Evolutionary conservation across 1,140 invertebrate species (phyloP), one percentile per base, ranked within the genome.

Genomic region (Megalonaias nervosa): DNA sequence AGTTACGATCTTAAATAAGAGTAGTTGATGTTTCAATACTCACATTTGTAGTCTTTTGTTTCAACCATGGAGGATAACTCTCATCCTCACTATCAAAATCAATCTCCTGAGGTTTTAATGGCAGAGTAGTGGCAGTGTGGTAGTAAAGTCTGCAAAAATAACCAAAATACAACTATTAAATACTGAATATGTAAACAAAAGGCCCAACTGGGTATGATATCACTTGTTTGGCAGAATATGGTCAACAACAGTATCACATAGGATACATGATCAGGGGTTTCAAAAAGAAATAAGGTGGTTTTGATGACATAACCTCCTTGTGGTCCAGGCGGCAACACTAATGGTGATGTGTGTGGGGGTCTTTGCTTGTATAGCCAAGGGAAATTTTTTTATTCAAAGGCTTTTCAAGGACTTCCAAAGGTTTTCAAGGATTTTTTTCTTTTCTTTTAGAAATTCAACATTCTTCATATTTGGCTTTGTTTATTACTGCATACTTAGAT

Each of bases 31-130:
- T 66, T 16, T 66, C 56, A 69, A 64, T 70, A 74, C 87, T 85
- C 82, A 92, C 91, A 83, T 89, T 85, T 71, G 90, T 85, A 13
- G 97, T 99, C 90, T 98, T 98, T 73, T 96, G 95, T 87, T 95
- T 94, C 58, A 99, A 91, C 98, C 97, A 99, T 1, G 97, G 97
- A 91, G 98, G 97, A 58, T 95, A 96, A 90, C 99, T 97, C 70
- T 95, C 96, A 77, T 77, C 75, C 89, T 98, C 97, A 1, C 96
- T 98, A 91, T 98, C 97, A 21, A 95, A 93, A 86, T 98, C 97
- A 88, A 99, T 93, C 91, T 98, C 97, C 90, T 98, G 96, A 48
- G 97, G 97, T 91, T 96, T 95, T 69, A 99, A 95, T 1, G 97
- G 97, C 61, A 98, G 92, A 90, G 97, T 98, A 0, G 97, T 98